A percentile compares a stretch with the other conserved stretches of the same genome.
Evolutionary conservation across 1,140 invertebrate genomes (phyloP).

Genomic region (Apis dorsata): DNA sequence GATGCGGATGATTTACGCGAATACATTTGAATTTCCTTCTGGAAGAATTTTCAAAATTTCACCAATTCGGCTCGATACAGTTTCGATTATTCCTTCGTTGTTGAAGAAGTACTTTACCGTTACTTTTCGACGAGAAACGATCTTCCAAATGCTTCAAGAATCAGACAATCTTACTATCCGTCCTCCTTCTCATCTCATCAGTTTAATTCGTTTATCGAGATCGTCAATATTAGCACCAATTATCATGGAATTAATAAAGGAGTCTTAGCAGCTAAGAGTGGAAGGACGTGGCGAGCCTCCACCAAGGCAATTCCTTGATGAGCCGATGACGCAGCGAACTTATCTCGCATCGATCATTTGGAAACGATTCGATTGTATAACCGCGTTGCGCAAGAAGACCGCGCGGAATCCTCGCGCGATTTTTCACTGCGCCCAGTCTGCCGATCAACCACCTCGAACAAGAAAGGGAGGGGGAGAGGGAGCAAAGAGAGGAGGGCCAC

Average conservation of each 20-base stretch:
- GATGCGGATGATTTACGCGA: no score
- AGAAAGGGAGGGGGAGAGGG: no score
- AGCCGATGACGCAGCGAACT: conserved; percentile 36
- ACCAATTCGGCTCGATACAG: no score
- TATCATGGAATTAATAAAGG: conserved; percentile 26
- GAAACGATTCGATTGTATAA: conserved; percentile 55
- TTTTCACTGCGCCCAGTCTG: conserved; percentile 3
- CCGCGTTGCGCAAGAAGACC: conserved; percentile 53
- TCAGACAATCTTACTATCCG: no score
- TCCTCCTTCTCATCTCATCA: background rate
- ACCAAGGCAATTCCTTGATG: background rate
- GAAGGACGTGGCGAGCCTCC: conserved; percentile 10
- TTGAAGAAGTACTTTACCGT: no score
- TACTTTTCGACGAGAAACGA: no score
- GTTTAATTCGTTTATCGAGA: conserved; percentile 39
- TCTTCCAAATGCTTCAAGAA: no score
- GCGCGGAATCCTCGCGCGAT: conserved; percentile 23
- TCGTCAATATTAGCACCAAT: no score
- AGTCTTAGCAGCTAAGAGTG: background rate
- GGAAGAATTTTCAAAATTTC: no score
- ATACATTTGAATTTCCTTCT: no score
- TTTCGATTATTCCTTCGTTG: no score
- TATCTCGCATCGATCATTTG: conserved; percentile 47
- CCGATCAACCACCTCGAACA: background rate
- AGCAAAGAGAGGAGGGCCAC: background rate